Conservation (phyloP, 2,888 invertebrate genomes). For the Platycheirus albimanus region DNA sequence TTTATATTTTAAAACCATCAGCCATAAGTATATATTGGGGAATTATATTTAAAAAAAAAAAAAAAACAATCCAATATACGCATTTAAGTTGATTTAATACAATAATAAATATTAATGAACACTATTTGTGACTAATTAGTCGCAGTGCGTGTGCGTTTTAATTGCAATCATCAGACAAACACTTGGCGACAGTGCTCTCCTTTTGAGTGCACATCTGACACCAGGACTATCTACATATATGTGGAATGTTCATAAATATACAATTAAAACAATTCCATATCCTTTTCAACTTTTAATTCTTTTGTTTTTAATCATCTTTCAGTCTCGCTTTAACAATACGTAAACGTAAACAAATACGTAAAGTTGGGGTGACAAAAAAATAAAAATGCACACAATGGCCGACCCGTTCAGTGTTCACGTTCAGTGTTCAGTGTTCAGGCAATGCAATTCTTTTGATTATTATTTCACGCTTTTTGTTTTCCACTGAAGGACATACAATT, state of each 20-base stretch:
- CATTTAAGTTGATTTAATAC: conserved; percentile 6
- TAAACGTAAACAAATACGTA: conserved; percentile 22
- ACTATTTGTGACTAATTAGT: conserved; percentile 44
- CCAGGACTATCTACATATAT: not conserved
- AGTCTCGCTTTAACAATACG: conserved; percentile 44
- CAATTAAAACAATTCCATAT: conserved; percentile 15
- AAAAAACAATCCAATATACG: too few species aligned
- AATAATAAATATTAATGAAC: conserved; percentile 21
- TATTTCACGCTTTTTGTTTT: conserved; percentile 33
- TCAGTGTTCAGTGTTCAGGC: too few species aligned
- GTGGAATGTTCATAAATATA: too few species aligned
- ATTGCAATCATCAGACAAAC: conserved; percentile 20
- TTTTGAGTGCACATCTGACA: conserved; percentile 26
- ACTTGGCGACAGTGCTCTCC: conserved; percentile 1
- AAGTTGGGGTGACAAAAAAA: conserved; percentile 1
- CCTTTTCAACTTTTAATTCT: not conserved
- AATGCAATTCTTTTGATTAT: conserved; percentile 50
- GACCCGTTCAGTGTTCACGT: conserved; percentile 36
- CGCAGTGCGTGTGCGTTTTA: conserved; percentile 14
- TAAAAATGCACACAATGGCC: conserved; percentile 34
- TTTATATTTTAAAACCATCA: too few species aligned
- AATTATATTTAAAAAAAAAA: too few species aligned
- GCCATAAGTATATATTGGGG: too few species aligned
- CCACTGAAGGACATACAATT: conserved; percentile 43
- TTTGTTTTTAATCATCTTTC: not conserved